These are phyloP conservation scores for Ondatra zibethicus DNA, from an alignment of 2,113 vertebrate genomes.

Conservation along the genomic window DNA sequence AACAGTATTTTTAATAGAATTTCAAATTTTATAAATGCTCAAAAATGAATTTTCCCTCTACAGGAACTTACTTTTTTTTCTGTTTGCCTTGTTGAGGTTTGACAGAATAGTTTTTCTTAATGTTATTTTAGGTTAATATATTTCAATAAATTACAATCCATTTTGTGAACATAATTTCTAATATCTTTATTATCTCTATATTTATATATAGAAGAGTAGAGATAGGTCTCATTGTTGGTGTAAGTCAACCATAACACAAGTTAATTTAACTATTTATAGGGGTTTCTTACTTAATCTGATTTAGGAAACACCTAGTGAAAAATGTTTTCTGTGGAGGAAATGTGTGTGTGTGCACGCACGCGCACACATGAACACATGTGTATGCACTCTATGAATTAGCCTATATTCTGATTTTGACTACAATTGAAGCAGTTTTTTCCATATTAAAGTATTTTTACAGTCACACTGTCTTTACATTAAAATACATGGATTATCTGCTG, in stretches of 20 bases:
- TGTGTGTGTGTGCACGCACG: background rate
- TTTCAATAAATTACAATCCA: background rate
- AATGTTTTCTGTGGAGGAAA: background rate
- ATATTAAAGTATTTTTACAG: slow-evolving; percentile 32
- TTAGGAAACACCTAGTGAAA: slow-evolving; percentile 27
- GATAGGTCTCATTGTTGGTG: background rate
- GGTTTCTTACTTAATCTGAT: slow-evolving; percentile 14
- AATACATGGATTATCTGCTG: background rate
- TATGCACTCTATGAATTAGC: background rate
- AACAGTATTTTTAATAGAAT: slow-evolving; percentile 25
- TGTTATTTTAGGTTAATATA: background rate
- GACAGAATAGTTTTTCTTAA: slow-evolving; percentile 27
- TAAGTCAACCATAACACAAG: background rate
- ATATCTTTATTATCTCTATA: background rate
- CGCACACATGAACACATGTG: background rate
- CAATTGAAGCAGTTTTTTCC: slow-evolving; percentile 23
- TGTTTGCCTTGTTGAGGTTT: background rate
- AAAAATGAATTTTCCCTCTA: background rate
- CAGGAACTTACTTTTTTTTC: slow-evolving; percentile 11
- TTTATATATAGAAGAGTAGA: background rate
- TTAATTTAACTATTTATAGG: background rate
- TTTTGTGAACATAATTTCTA: slow-evolving; percentile 8
- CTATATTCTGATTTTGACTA: slow-evolving; percentile 32
- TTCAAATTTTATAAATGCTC: slow-evolving; percentile 35
- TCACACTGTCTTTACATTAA: background rate